Evolutionary conservation across 1,140 invertebrate genomes (phyloP), one percentile per base, ranked within the genome.

Genomic region (Drosophila littoralis): DNA sequence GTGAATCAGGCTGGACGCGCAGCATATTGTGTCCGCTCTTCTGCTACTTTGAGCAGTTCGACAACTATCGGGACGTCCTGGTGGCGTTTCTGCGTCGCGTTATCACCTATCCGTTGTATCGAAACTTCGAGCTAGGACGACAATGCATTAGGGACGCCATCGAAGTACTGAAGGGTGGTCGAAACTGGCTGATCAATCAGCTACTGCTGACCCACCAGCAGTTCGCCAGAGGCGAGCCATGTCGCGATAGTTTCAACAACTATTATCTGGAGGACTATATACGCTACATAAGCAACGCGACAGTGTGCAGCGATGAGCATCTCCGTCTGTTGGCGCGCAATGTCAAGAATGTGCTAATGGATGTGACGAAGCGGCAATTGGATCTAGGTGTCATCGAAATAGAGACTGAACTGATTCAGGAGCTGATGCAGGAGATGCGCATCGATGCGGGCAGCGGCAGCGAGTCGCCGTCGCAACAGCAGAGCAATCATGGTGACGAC

Each of bases 1-100:
- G 91, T 48, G 91, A 92, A 48, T 90, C 89, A 1, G 82, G 76
- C 6, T 92, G 91, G 91, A 92, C 91, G 6, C 91, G 91, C 15
- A 80, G 82, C 58, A 91, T 92, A 7, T 43, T 92, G 22, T 91
- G 85, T 2, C 77, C 91, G 15, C 50, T 81, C 6, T 81, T 88
- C 33, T 80, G 74, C 46, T 92, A 92, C 51, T 92, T 90, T 38
- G 91, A 92, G 43, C 84, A 89, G 17, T 86, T 91, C 35, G 77
- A 88, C 17, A 90, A 86, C 12, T 82, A 91, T 48, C 77, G 77
- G 12, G 78, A 79, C 45, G 91, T 92, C 1, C 64, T 92, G 28
- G 74, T 91, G 33, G 84, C 81, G 17, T 92, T 92, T 17, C 17
- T 92, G 42, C 76, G 91, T 1, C 81, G 91, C 5, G 79, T 79